phyloP scores from a whole-genome alignment of 2,113 vertebrate species.

The Pipra filicauda region DNA sequence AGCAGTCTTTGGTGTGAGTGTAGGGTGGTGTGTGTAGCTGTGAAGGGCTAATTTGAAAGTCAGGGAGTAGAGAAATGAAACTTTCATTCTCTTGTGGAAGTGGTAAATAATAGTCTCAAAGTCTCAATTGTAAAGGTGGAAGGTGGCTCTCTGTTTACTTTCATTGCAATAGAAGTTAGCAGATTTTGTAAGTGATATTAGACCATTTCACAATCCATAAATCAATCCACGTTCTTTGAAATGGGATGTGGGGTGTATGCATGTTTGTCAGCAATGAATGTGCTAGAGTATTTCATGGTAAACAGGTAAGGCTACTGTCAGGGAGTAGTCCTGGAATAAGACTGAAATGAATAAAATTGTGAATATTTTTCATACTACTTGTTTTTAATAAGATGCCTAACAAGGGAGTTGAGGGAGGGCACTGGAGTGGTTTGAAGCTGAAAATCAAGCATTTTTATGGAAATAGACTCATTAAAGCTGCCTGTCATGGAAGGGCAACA shows the following conservation, averaged over 20 bases:
- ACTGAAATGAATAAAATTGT: not conserved
- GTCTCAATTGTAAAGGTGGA: not conserved
- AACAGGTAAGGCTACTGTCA: not conserved
- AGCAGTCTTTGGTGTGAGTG: not conserved
- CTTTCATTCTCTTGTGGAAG: not conserved
- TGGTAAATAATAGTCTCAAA: not conserved
- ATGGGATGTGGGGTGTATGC: not conserved
- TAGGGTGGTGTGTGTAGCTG: not conserved
- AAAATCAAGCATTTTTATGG: conserved; percentile 38
- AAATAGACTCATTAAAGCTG: conserved; percentile 39
- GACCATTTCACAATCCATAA: not conserved
- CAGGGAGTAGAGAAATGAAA: not conserved
- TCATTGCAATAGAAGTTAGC: not conserved
- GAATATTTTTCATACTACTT: not conserved
- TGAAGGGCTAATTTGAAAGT: not conserved
- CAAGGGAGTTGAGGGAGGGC: not conserved
- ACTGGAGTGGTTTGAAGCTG: conserved; percentile 11
- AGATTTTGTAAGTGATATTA: not conserved
- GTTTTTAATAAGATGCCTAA: conserved; percentile 24
- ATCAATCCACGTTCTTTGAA: not conserved
- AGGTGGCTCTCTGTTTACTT: not conserved
- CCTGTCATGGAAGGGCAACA: not conserved
- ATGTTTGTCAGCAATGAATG: not conserved
- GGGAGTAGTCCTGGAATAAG: not conserved
- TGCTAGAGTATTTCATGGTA: not conserved